A percentile compares a stretch with the other conserved stretches of the same genome.
Evolutionary conservation across 2,797 vertebrate species (phyloP).

Genomic region (Acanthopagrus latus): DNA sequence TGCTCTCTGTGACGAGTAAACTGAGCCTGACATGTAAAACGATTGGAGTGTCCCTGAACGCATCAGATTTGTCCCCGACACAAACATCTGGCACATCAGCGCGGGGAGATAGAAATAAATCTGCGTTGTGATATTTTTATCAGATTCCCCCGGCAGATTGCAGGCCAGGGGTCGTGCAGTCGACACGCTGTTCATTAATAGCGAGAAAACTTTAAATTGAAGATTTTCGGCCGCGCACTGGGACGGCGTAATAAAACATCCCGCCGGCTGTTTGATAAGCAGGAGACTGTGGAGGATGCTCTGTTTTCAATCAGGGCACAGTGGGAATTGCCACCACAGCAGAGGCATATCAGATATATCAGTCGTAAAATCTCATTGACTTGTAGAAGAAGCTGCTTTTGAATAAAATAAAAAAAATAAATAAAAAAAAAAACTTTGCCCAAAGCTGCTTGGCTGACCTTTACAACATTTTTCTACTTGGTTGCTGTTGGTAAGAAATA

Average conservation of each 20-base stretch:
- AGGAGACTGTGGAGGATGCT: conserved; percentile 47
- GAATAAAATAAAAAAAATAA: conserved; percentile 16
- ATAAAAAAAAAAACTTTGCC: conserved; percentile 47
- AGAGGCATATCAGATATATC: conserved; percentile 49
- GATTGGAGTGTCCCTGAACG: neutral
- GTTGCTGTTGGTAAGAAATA: conserved; percentile 58
- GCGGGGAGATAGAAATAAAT: conserved; percentile 16
- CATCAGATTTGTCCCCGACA: conserved; percentile 20
- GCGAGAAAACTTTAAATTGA: conserved; percentile 55
- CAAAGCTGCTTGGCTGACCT: conserved; percentile 64
- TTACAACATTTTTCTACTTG: conserved; percentile 61
- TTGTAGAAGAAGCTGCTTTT: conserved; percentile 35
- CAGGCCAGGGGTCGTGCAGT: conserved; percentile 17
- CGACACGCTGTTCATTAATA: conserved; percentile 48
- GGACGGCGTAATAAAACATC: conserved; percentile 49
- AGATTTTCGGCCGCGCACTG: conserved; percentile 29
- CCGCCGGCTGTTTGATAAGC: conserved; percentile 64
- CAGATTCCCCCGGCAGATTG: conserved; percentile 31
- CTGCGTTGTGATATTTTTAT: conserved; percentile 27
- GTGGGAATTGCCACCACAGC: conserved; percentile 40
- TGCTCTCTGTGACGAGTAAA: conserved; percentile 1
- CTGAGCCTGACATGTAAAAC: neutral
- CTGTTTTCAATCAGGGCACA: conserved; percentile 47
- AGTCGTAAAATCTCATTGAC: conserved; percentile 50
- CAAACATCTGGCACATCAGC: conserved; percentile 34